phyloP scores from a whole-genome alignment of 2,113 vertebrate species.

The Oriolus oriolus region DNA sequence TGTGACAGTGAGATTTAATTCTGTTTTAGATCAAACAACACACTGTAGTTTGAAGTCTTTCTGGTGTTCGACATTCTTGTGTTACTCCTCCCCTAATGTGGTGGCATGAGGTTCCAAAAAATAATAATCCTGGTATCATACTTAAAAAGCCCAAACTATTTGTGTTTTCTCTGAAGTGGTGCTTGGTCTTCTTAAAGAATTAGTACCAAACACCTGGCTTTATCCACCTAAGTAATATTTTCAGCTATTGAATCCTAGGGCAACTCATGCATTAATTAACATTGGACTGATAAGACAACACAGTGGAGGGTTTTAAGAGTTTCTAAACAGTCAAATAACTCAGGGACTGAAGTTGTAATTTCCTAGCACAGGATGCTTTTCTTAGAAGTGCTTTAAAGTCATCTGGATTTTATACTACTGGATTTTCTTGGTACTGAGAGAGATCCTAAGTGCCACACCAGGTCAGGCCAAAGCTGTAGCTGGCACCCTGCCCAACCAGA shows the following conservation, averaged over 20 bases:
- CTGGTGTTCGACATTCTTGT: not conserved
- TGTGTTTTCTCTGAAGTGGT: not conserved
- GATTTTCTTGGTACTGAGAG: not conserved
- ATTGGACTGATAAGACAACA: not conserved
- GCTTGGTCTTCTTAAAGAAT: not conserved
- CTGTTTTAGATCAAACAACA: conserved; percentile 1
- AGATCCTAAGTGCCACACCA: not conserved
- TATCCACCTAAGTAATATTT: not conserved
- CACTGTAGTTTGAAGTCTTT: not conserved
- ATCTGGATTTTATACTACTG: not conserved
- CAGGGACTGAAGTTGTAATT: not conserved
- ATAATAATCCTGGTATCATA: not conserved
- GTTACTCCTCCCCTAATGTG: not conserved
- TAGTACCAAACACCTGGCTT: not conserved
- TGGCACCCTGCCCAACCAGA: not conserved
- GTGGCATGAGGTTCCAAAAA: not conserved
- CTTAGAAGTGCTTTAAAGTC: not conserved
- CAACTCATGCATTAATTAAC: not conserved
- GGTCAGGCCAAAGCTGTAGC: not conserved
- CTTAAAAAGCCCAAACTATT: not conserved
- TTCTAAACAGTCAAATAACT: not conserved
- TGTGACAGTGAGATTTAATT: not conserved
- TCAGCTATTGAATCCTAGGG: not conserved
- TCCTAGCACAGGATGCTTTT: not conserved
- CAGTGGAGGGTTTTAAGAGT: not conserved